Conservation (phyloP, 2,113 vertebrate species). For the Paraplagusia blochii region DNA sequence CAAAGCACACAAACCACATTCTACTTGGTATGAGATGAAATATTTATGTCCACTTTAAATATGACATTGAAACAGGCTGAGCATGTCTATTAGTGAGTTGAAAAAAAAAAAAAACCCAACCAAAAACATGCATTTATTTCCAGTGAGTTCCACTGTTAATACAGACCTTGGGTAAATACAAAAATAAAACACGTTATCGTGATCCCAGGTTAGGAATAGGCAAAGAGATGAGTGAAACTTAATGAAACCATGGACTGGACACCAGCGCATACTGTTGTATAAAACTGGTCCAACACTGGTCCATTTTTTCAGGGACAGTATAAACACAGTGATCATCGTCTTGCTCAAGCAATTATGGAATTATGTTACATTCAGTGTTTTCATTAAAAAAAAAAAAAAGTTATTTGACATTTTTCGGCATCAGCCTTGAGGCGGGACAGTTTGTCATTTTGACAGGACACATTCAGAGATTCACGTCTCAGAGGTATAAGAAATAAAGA, state of each 20-base stretch:
- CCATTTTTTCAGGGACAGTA: conserved; percentile 1
- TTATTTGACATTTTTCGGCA: not conserved
- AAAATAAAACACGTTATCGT: conserved; percentile 16
- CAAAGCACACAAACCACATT: conserved; percentile 44
- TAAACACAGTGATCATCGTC: conserved; percentile 26
- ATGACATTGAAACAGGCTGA: conserved; percentile 25
- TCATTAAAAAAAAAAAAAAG: conserved; percentile 15
- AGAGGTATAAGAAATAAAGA: conserved; percentile 52
- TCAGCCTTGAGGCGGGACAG: conserved; percentile 19
- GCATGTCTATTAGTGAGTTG: conserved; percentile 19
- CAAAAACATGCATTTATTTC: conserved; percentile 23
- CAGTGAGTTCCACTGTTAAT: conserved; percentile 22
- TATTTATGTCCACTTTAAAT: conserved; percentile 20
- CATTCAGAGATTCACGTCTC: conserved; percentile 55
- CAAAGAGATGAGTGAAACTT: conserved; percentile 13
- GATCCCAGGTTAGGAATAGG: conserved; percentile 8
- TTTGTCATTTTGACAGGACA: conserved; percentile 34
- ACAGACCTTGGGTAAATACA: conserved; percentile 15
- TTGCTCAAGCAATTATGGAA: conserved; percentile 16
- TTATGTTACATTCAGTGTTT: conserved; percentile 54
- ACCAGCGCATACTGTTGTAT: conserved; percentile 14
- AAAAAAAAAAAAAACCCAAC: conserved; percentile 27
- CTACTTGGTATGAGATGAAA: conserved; percentile 21
- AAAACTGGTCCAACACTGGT: conserved; percentile 22
- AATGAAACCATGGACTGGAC: conserved; percentile 14